Evolutionary conservation across 2,888 invertebrate species (phyloP).

Genomic region (Lepidocyrtoides sp.): DNA sequence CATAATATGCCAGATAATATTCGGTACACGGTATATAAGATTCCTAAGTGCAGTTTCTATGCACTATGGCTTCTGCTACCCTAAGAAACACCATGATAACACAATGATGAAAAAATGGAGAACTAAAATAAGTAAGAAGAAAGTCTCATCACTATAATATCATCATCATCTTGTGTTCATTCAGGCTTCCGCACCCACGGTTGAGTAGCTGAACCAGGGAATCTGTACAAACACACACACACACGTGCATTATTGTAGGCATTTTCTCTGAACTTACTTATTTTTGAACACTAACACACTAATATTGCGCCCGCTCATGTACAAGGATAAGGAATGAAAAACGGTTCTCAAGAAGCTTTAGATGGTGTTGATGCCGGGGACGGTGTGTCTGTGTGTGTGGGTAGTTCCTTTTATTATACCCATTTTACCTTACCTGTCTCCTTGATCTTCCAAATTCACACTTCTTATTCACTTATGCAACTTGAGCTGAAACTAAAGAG

Average conservation of each 20-base stretch:
- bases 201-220: background rate
- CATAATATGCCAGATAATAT: too few relatives aligned
- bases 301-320: background rate
- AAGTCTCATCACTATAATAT: background rate
- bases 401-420: background rate
- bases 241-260: background rate
- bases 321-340: background rate
- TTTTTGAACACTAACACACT: too few relatives aligned
- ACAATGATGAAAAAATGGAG: too few relatives aligned
- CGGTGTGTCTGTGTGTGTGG: background rate
- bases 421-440: constrained; percentile 20
- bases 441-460: constrained; percentile 33
- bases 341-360: background rate
- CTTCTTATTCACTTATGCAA: constrained; percentile 44
- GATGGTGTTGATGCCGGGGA: background rate
- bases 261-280: background rate
- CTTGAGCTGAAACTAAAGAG: background rate
- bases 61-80: too few relatives aligned
- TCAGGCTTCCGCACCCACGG: too few relatives aligned
- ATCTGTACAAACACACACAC: background rate
- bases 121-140: too few relatives aligned
- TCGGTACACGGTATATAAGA: too few relatives aligned
- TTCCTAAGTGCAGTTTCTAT: too few relatives aligned
- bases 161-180: too few relatives aligned
- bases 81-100: too few relatives aligned